These are phyloP conservation scores for Criorhina ranunculi DNA, from an alignment of 2,888 invertebrate species.

Conservation along the genomic window DNA sequence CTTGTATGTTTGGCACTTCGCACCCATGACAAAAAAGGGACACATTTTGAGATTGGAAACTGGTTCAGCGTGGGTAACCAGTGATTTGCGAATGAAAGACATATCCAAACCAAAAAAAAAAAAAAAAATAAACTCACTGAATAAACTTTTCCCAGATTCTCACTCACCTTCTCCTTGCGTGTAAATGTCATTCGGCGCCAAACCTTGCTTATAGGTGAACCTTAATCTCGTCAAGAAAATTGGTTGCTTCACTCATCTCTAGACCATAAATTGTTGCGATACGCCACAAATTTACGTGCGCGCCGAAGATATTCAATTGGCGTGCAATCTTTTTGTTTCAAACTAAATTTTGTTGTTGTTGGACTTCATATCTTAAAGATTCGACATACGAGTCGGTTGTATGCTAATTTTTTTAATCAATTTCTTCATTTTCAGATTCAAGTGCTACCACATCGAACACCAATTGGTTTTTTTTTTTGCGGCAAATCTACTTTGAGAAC, in stretches of 20 bases:
- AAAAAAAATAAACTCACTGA: background rate
- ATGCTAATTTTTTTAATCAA: conserved; percentile 54
- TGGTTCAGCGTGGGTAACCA: conserved; percentile 32
- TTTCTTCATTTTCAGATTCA: conserved; percentile 57
- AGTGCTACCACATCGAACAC: background rate
- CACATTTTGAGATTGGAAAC: conserved; percentile 15
- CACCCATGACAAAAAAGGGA: conserved; percentile 15
- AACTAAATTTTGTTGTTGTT: conserved; percentile 13
- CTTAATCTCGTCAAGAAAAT: background rate
- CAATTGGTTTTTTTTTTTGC: conserved; percentile 19
- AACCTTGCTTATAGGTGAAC: conserved; percentile 14
- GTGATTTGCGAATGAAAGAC: conserved; percentile 11
- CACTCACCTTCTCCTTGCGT: background rate
- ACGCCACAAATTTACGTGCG: conserved; percentile 34
- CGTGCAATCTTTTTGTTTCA: conserved; percentile 10
- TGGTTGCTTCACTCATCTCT: background rate
- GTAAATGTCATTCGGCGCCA: conserved; percentile 32
- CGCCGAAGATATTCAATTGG: conserved; percentile 28
- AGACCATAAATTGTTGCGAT: conserved; percentile 8
- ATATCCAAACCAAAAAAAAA: background rate
- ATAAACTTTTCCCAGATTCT: conserved; percentile 25
- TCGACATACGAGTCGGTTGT: background rate
- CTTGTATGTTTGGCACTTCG: background rate
- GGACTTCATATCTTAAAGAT: background rate
- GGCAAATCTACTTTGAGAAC: conserved; percentile 44